phyloP scores from a whole-genome alignment of 2,113 vertebrate species.

The Amphiprion ocellaris region DNA sequence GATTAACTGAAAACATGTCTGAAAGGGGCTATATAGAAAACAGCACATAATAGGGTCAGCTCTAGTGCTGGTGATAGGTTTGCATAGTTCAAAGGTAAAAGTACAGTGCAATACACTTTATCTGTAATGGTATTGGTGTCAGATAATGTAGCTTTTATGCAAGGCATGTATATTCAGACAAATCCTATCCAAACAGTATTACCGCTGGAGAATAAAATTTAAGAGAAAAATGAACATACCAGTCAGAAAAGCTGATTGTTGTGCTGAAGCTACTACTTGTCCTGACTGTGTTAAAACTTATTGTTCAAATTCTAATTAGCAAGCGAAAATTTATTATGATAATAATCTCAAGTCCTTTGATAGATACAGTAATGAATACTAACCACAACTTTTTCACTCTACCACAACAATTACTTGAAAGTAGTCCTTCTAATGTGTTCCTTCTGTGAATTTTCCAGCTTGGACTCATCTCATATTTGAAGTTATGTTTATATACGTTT shows the following conservation, averaged over 20 bases:
- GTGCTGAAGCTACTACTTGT: background rate
- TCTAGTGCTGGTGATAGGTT: background rate
- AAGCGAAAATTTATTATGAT: background rate
- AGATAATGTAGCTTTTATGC: no score
- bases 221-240: background rate
- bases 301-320: background rate
- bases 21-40: background rate
- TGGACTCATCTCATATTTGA: background rate
- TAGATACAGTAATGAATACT: no score
- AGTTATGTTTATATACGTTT: background rate
- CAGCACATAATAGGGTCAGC: background rate
- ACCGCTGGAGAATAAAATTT: no score
- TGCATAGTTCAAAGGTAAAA: background rate
- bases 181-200: background rate
- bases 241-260: background rate
- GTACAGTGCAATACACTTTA: background rate
- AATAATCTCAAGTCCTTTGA: background rate
- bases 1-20: no score
- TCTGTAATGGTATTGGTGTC: background rate
- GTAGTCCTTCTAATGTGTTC: background rate
- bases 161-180: background rate
- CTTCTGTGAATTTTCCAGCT: background rate
- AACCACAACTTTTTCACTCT: no score
- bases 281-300: background rate
- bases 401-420: no score